Evolutionary conservation across 2,797 vertebrate genomes (phyloP).

Genomic region (Danio choprae): DNA sequence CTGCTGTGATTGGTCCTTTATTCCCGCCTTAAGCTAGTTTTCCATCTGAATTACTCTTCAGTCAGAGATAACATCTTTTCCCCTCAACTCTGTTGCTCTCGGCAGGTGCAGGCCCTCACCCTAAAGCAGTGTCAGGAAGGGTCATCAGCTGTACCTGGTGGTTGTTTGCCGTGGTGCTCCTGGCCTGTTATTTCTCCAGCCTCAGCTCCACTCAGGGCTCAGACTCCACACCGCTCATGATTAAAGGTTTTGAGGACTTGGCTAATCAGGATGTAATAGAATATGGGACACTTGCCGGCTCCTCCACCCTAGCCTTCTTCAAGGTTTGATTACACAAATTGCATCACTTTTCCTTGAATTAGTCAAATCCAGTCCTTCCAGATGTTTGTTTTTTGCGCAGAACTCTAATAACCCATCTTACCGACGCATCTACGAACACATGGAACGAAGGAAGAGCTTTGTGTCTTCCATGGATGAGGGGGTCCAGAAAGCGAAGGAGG

Average conservation of each 20-base stretch:
- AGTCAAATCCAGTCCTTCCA: not conserved
- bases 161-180: conserved; percentile 84
- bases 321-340: conserved; percentile 75
- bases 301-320: conserved; percentile 87
- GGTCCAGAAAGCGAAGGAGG: conserved; percentile 79
- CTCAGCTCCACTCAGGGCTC: conserved; percentile 78
- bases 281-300: conserved; percentile 84
- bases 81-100: conserved; percentile 14
- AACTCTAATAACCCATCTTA: conserved; percentile 87
- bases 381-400: conserved; percentile 66
- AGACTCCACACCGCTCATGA: conserved; percentile 73
- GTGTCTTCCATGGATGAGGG: conserved; percentile 87
- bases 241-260: conserved; percentile 88
- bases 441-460: conserved; percentile 84
- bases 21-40: conserved; percentile 4
- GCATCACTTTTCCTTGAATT: conserved; percentile 4
- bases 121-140: conserved; percentile 83
- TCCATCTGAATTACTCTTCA: not conserved
- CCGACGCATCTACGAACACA: conserved; percentile 87
- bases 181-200: conserved; percentile 88
- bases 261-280: conserved; percentile 85
- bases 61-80: not conserved
- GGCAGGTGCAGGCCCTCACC: conserved; percentile 85
- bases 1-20: not conserved
- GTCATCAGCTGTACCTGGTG: conserved; percentile 88